Base-by-base conservation (phyloP, 2,888 invertebrate genomes). In the Oxyteleia sp. region DNA sequence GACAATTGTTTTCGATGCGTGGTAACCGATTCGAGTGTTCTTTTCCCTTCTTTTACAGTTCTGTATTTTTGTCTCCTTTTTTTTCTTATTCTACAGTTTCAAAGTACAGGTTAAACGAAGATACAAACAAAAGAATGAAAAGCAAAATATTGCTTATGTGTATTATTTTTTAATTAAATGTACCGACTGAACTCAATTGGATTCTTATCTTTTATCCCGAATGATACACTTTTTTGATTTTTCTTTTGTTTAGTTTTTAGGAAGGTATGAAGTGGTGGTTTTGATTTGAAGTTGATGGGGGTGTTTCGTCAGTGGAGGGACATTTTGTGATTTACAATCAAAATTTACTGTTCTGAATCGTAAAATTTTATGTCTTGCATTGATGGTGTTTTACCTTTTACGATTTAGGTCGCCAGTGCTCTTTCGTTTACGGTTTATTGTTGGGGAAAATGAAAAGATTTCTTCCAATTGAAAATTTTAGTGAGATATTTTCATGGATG, bases 111-210 rank as follows among this genome's bases (percentile, higher is more conserved):
- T 63, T 41, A 74, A 72, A 78, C 13, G 35, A 75, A 74, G 32
- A 47, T 43, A 38, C 43, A 68, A 45, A 75, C 51, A 53, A 72
- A 71, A 59, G 16, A 75, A 38, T 61, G 23, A 76, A 49, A 83
- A 74, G 78, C 78, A 47, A 69, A 72, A 68, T 66, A 78, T 61
- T 74, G 78, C 63, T 82, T 72, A 83, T 78, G 78, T 78, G 78
- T 83, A 83, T 83, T 83, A 78, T 83, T 83, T 83, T 82, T 74
- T 83, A 83, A 83, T 83, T 83, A 78, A 83, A 83, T 82, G 82
- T 82, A 82, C 72, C 61, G 78, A 82, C 82, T 82, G 82, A 82
- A 78, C 72, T 66, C 51, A 72, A 47, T 20, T 49, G 72, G 4
- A n/a, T 61, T 51, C 4, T 64, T 59, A 5, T 16, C 68, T 59